Evolutionary conservation across 2,113 vertebrate species (phyloP).

Genomic region (Cheirogaleus medius): DNA sequence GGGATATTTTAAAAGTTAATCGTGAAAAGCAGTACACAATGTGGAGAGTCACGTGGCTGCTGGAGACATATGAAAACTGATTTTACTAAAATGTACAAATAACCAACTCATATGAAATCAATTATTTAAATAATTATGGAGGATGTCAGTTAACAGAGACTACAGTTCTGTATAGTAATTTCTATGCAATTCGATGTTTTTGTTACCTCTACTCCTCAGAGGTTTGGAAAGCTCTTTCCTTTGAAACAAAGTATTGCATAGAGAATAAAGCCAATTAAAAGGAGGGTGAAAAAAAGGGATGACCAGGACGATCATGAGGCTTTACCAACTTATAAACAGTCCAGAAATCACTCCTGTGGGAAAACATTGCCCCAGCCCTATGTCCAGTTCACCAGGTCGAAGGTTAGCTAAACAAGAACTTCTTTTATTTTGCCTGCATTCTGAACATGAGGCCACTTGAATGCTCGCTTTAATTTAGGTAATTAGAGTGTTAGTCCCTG

Average conservation of each 20-base stretch:
- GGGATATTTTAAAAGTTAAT: background rate
- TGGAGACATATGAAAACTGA: background rate
- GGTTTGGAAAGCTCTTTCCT: background rate
- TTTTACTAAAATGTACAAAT: background rate
- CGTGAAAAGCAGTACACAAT: background rate
- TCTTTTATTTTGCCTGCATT: background rate
- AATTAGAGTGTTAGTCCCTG: background rate
- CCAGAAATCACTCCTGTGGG: background rate
- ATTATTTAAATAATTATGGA: background rate
- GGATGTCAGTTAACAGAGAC: background rate
- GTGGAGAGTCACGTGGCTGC: background rate
- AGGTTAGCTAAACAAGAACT: background rate
- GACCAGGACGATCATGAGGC: background rate
- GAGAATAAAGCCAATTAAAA: background rate
- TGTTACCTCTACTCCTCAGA: background rate
- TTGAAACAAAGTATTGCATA: background rate
- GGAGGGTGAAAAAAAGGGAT: background rate
- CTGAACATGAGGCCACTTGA: background rate
- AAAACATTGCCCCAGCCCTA: background rate
- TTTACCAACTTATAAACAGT: background rate
- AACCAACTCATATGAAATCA: background rate
- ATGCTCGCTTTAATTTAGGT: constrained; percentile 2
- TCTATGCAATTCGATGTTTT: background rate
- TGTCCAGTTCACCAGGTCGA: background rate
- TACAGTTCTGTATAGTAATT: background rate